These are phyloP conservation scores for Palythoa heliodiscus DNA, from an alignment of 92 coral and sea anemone genomes.

Conservation along the genomic window DNA sequence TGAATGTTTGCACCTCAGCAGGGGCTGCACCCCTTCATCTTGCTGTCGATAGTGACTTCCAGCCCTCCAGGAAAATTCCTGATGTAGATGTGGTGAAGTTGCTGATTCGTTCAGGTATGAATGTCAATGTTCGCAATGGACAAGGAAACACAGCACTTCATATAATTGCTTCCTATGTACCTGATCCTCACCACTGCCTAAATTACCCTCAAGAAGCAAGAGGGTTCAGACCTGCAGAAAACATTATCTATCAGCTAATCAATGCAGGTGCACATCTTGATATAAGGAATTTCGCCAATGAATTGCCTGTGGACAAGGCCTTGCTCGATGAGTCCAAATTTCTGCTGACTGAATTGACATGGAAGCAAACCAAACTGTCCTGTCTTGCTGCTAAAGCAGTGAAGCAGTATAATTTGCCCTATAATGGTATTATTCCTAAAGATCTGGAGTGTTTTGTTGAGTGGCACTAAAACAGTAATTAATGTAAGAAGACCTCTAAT, in stretches of 20 bases:
- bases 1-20: slow-evolving; percentile 41
- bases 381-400: slow-evolving; percentile 37
- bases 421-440: slow-evolving; percentile 20
- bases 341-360: slow-evolving; percentile 18
- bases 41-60: slow-evolving; percentile 43
- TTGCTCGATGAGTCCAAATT: slow-evolving; percentile 46
- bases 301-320: slow-evolving; percentile 57
- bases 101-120: slow-evolving; percentile 47
- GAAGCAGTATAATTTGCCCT: slow-evolving; percentile 7
- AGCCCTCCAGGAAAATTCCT: slow-evolving; percentile 48
- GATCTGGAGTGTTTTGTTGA: slow-evolving; percentile 26
- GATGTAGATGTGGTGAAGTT: slow-evolving; percentile 47
- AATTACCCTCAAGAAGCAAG: slow-evolving; percentile 43
- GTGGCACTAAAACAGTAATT: neutral
- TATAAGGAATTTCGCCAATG: slow-evolving; percentile 44
- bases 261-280: slow-evolving; percentile 53
- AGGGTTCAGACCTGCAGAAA: slow-evolving; percentile 35
- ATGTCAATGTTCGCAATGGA: slow-evolving; percentile 42
- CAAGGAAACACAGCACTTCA: slow-evolving; percentile 58
- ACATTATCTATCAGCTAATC: slow-evolving; percentile 34
- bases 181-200: slow-evolving; percentile 44
- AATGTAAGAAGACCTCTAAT: too few relatives aligned
- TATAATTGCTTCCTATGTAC: slow-evolving; percentile 45
- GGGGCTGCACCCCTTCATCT: slow-evolving; percentile 57
- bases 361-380: slow-evolving; percentile 30